Conservation (phyloP, 2,797 vertebrate genomes). For the Paedocypris micromegethes region DNA sequence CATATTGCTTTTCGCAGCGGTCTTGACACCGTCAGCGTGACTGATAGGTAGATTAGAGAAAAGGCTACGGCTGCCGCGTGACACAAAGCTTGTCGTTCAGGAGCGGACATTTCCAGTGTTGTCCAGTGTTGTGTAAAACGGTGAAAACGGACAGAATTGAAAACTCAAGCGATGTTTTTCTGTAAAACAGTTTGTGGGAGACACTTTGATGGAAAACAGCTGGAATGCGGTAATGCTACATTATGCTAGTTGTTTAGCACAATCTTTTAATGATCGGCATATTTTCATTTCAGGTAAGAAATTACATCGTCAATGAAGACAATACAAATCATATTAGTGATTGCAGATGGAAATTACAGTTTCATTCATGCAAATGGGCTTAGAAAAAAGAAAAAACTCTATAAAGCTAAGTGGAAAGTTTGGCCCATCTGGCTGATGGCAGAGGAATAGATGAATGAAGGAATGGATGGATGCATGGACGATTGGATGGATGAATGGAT, state of each 20-base stretch:
- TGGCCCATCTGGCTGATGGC: no score
- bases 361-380: constrained; percentile 39
- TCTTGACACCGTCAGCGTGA: constrained; percentile 45
- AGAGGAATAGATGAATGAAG: no score
- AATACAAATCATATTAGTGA: constrained; percentile 76
- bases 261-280: constrained; percentile 73
- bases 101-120: constrained; percentile 24
- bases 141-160: constrained; percentile 14
- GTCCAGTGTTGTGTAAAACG: constrained; percentile 9
- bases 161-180: constrained; percentile 12
- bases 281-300: constrained; percentile 66
- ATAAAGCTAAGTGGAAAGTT: no score
- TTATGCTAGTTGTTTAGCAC: constrained; percentile 71
- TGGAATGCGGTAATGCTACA: constrained; percentile 46
- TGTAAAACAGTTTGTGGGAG: constrained; percentile 18
- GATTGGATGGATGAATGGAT: no score
- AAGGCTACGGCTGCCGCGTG: constrained; percentile 38
- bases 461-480: no score
- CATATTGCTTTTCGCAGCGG: constrained; percentile 37
- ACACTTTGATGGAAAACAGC: constrained; percentile 4
- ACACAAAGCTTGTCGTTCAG: constrained; percentile 31
- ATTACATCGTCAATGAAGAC: constrained; percentile 76
- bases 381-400: no score
- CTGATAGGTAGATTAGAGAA: constrained; percentile 49
- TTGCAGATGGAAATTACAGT: constrained; percentile 43